These are phyloP conservation scores for Dusona sp. DNA, from an alignment of 2,888 invertebrate species.

Conservation along the genomic window DNA sequence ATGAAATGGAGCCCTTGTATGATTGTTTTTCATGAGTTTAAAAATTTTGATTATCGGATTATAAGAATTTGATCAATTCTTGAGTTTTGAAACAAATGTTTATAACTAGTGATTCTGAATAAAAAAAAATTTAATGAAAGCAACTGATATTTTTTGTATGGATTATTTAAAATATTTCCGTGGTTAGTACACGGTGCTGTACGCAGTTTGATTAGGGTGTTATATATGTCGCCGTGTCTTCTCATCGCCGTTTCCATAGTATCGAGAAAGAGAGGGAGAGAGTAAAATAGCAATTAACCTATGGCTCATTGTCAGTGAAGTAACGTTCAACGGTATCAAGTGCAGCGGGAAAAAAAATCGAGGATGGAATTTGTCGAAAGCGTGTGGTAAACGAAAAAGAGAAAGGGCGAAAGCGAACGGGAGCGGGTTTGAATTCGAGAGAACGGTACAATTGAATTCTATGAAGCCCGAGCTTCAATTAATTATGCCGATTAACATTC, in stretches of 20 bases:
- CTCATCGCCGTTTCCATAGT: neutral
- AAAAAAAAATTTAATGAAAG: neutral
- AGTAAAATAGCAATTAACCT: neutral
- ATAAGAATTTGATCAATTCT: neutral
- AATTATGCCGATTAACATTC: slow-evolving; percentile 60
- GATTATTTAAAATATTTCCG: neutral
- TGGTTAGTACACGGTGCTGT: neutral
- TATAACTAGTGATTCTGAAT: neutral
- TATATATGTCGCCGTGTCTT: too few species aligned
- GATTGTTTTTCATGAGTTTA: neutral
- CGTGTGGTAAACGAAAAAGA: neutral
- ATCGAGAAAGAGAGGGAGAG: neutral
- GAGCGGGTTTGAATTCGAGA: slow-evolving; percentile 12
- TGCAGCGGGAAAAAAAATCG: neutral
- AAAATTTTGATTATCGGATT: neutral
- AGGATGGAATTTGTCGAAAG: neutral
- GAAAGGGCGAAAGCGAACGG: neutral
- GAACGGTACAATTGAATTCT: slow-evolving; percentile 42
- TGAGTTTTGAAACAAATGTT: neutral
- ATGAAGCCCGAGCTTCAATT: slow-evolving; percentile 48
- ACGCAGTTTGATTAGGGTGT: neutral
- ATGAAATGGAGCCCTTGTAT: neutral
- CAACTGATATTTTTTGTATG: neutral
- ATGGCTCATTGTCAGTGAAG: neutral
- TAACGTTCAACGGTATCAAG: neutral